phyloP scores from a whole-genome alignment of 2,113 vertebrate genomes.

The Pelmatolapia mariae region DNA sequence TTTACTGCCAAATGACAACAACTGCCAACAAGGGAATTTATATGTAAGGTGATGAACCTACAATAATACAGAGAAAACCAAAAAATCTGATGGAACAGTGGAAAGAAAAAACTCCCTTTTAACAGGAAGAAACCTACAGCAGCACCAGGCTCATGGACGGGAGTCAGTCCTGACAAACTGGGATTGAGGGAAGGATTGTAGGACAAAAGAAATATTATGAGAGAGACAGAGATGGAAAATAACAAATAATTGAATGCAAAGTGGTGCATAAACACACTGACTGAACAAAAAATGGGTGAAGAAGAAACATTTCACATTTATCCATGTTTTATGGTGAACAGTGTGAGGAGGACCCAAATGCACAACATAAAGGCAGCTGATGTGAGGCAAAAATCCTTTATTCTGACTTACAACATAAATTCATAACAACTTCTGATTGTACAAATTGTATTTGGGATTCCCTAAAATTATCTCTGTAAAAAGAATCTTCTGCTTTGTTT shows the following conservation, averaged over 20 bases:
- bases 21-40: accelerated
- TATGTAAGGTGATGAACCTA: background rate
- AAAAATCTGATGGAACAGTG: accelerated
- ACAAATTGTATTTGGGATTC: background rate
- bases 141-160: background rate
- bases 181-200: background rate
- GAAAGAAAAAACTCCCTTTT: background rate
- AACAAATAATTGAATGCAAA: background rate
- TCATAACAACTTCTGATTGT: background rate
- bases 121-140: background rate
- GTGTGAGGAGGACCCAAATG: background rate
- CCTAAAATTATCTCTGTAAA: background rate
- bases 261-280: background rate
- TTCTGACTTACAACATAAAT: background rate
- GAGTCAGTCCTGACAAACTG: background rate
- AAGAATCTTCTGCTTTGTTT: background rate
- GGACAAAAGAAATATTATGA: background rate
- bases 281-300: background rate
- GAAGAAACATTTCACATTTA: background rate
- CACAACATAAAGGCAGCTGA: background rate
- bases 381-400: background rate
- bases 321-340: background rate
- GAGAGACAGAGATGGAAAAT: accelerated
- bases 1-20: background rate
- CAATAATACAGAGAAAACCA: background rate